These are phyloP conservation scores for Clanis bilineata DNA, from an alignment of 2,888 invertebrate species.

Conservation along the genomic window DNA sequence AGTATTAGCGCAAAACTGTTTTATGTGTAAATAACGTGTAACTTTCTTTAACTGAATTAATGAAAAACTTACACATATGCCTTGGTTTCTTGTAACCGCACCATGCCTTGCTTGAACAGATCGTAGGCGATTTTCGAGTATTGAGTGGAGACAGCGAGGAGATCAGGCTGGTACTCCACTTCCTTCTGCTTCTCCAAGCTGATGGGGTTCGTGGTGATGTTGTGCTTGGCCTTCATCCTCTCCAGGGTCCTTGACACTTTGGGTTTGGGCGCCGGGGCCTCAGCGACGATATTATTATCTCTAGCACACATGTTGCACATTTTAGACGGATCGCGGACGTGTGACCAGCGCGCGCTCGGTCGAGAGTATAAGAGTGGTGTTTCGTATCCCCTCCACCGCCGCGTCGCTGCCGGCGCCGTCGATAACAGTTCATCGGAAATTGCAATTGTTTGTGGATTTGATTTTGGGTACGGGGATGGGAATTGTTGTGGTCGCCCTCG, in stretches of 20 bases:
- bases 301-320: slow-evolving; percentile 78
- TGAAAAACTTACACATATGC: slow-evolving; percentile 72
- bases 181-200: slow-evolving; percentile 60
- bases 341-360: slow-evolving; percentile 38
- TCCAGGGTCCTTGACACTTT: slow-evolving; percentile 50
- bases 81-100: slow-evolving; percentile 67
- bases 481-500: too few species aligned
- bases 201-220: slow-evolving; percentile 63
- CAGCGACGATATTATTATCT: slow-evolving; percentile 40
- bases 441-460: neutral
- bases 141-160: slow-evolving; percentile 74
- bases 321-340: slow-evolving; percentile 35
- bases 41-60: neutral
- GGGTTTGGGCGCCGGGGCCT: slow-evolving; percentile 39
- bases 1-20: too few species aligned
- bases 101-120: slow-evolving; percentile 55
- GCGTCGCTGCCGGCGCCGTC: neutral
- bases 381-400: neutral
- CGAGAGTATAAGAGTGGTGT: slow-evolving; percentile 56
- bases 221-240: slow-evolving; percentile 72
- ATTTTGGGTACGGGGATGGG: neutral
- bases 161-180: slow-evolving; percentile 71
- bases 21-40: too few species aligned
- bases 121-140: slow-evolving; percentile 68
- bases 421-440: slow-evolving; percentile 8